A percentile compares a stretch with the other conserved stretches of the same genome.
These are phyloP conservation scores for Tachysurus vachellii DNA, from an alignment of 2,113 vertebrate species.

Conservation along the genomic window DNA sequence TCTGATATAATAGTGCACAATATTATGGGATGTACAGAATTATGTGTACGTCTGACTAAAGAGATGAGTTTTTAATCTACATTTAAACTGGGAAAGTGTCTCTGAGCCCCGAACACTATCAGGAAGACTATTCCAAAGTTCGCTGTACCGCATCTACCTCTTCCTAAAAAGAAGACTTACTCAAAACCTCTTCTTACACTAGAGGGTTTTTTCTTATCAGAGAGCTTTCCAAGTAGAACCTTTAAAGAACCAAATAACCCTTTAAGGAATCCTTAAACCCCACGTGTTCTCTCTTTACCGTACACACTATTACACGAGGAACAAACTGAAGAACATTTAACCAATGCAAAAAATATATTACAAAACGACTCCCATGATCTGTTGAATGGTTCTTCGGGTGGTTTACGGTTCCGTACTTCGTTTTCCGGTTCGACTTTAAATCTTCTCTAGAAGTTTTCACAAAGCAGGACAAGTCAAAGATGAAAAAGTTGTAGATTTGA, in stretches of 20 bases:
- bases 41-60: no score
- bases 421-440: no score
- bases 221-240: not conserved
- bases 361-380: not conserved
- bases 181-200: not conserved
- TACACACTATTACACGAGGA: not conserved
- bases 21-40: no score
- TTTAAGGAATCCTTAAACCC: not conserved
- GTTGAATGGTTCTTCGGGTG: not conserved
- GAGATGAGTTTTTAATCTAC: no score
- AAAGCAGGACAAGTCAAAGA: no score
- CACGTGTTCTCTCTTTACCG: not conserved
- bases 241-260: not conserved
- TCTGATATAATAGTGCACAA: no score
- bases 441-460: no score
- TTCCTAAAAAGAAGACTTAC: not conserved
- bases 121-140: no score
- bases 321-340: not conserved
- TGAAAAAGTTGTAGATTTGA: no score
- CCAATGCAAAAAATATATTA: not conserved
- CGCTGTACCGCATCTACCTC: no score
- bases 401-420: not conserved
- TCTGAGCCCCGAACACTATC: no score
- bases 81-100: no score
- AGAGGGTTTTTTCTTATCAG: not conserved